Evolutionary conservation across 2,113 vertebrate species (phyloP), one percentile per base, ranked within the genome.

Genomic region (Megaceryle torquata): DNA sequence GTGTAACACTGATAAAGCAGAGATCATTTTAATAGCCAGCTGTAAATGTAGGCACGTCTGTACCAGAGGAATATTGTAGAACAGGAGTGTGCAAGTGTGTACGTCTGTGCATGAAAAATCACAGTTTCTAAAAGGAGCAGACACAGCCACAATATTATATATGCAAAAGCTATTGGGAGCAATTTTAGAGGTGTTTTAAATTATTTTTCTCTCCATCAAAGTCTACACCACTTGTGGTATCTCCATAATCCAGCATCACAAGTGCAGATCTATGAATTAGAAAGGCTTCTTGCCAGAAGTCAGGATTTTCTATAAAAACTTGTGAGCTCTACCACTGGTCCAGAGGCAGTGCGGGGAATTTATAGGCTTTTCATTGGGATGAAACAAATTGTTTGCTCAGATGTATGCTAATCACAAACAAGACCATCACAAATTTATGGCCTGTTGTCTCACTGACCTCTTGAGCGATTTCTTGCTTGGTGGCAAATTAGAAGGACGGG

Each of bases 11-110:
- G 92, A 95, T 95, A 93, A 92, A 82, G 88, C 80, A 72, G 77
- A 79, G 80, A 95, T 92, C 21, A 0, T n/a, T 95, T 94, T 93
- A 96, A 95, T 95, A 96, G 80, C 88, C 93, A 86, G 91, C 95
- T 93, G 90, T 96, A 95, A 95, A 94, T 96, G 92, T 91, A 87
- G 61, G 91, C 81, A 91, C 16, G 82, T 92, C 88, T 67, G n/a
- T 82, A 86, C 91, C 74, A 91, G 88, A 87, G 92, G 88, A 65
- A 0, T 37, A 79, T 59, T 69, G 90, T 92, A 87, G 92, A 94
- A 72, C n/a, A 82, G 82, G 71, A 88, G 61, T 4, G 53, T 91
- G 74, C 83, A 78, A 95, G 61, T 61, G 57, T 84, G 61, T 90
- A 84, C 95, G 88, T 64, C 63, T 11, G 37, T 78, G 90, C 90